Conservation (phyloP, 2,888 invertebrate genomes). For the Hypomecis atomaria region DNA sequence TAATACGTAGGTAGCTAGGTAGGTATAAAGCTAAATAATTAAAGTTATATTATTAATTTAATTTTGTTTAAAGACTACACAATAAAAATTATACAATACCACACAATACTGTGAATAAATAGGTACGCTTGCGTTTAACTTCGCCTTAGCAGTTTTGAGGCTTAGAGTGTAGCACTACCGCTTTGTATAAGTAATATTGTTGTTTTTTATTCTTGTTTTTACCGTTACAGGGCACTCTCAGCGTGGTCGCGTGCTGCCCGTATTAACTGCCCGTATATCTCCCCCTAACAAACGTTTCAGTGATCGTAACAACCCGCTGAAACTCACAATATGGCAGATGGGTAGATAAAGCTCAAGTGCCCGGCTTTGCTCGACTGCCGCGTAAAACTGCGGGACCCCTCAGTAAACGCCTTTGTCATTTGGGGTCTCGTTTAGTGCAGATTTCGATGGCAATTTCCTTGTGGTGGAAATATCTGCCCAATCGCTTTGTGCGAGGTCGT, state of each 20-base stretch:
- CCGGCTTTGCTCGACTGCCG: constrained; percentile 63
- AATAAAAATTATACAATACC: too few relatives aligned
- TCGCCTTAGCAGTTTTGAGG: too few relatives aligned
- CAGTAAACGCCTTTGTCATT: constrained; percentile 43
- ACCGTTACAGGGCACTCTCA: background rate
- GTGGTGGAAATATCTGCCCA: constrained; percentile 12
- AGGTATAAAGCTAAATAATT: too few relatives aligned
- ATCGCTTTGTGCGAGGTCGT: constrained; percentile 6
- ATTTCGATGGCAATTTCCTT: constrained; percentile 18
- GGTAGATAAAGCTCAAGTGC: constrained; percentile 75
- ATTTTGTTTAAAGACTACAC: too few relatives aligned
- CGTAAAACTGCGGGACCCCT: constrained; percentile 57
- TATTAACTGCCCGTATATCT: constrained; percentile 54
- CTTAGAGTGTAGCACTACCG: too few relatives aligned
- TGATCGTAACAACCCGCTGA: constrained; percentile 72
- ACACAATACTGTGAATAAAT: too few relatives aligned
- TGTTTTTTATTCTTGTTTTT: too few relatives aligned
- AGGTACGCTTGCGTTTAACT: too few relatives aligned
- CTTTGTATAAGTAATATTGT: too few relatives aligned
- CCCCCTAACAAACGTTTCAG: constrained; percentile 47
- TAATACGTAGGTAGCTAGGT: too few relatives aligned
- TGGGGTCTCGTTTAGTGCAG: constrained; percentile 26
- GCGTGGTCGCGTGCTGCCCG: constrained; percentile 21
- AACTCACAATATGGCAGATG: constrained; percentile 80
- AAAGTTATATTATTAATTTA: too few relatives aligned